phyloP scores from a whole-genome alignment of 2,888 invertebrate genomes.

The Metellina segmentata region DNA sequence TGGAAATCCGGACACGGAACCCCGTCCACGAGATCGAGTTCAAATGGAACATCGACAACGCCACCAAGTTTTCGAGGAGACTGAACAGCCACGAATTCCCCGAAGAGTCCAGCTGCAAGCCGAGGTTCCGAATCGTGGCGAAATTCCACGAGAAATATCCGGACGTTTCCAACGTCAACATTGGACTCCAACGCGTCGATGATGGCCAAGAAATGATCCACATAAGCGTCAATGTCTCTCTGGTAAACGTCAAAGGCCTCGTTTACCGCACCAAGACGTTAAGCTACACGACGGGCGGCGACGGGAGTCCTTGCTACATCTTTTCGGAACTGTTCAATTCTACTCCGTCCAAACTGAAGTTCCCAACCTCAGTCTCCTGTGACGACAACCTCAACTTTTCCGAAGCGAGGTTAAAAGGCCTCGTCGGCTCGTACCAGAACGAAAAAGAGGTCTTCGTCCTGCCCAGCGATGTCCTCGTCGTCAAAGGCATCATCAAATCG shows the following conservation, averaged over 20 bases:
- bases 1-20: slow-evolving; percentile 28
- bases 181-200: slow-evolving; percentile 24
- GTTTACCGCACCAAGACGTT: neutral
- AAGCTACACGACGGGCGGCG: neutral
- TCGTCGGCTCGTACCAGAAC: neutral
- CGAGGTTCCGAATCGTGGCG: slow-evolving; percentile 25
- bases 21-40: slow-evolving; percentile 36
- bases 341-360: neutral
- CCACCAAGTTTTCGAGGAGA: slow-evolving; percentile 26
- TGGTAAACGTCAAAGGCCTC: neutral
- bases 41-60: slow-evolving; percentile 28
- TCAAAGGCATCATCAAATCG: slow-evolving; percentile 13
- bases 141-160: slow-evolving; percentile 48
- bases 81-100: neutral
- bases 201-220: slow-evolving; percentile 7
- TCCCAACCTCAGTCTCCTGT: neutral
- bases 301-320: slow-evolving; percentile 14
- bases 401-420: neutral
- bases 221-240: neutral
- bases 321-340: slow-evolving; percentile 13
- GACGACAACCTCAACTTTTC: neutral
- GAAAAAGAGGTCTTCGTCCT: neutral
- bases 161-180: slow-evolving; percentile 14
- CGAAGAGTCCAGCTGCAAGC: slow-evolving; percentile 8
- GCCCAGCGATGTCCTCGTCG: slow-evolving; percentile 7